phyloP scores from a whole-genome alignment of 2,888 invertebrate genomes.

The Xanthorhoe designata region DNA sequence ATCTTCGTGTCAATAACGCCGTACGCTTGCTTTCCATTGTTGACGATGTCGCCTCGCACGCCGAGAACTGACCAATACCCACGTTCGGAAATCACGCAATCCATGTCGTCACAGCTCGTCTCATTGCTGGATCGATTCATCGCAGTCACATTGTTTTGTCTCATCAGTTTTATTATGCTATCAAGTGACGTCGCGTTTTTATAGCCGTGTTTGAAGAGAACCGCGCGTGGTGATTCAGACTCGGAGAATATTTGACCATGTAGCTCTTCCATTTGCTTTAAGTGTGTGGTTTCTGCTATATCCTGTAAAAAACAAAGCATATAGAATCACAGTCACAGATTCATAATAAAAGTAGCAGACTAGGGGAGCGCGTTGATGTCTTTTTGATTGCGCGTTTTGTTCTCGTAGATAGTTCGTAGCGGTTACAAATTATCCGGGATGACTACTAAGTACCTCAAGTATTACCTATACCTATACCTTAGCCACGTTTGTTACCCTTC shows the following conservation, averaged over 20 bases:
- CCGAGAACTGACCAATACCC: slow-evolving; percentile 71
- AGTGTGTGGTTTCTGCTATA: slow-evolving; percentile 67
- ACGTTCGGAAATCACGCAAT: slow-evolving; percentile 60
- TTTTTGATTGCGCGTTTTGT: slow-evolving; percentile 2
- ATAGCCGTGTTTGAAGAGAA: slow-evolving; percentile 66
- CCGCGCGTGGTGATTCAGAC: slow-evolving; percentile 68
- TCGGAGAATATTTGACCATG: slow-evolving; percentile 72
- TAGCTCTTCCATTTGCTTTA: slow-evolving; percentile 66
- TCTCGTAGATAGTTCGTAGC: slow-evolving; percentile 9
- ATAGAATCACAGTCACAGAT: slow-evolving; percentile 18
- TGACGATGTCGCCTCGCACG: slow-evolving; percentile 71
- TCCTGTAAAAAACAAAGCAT: slow-evolving; percentile 57
- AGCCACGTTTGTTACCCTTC: too few species aligned
- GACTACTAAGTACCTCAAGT: too few species aligned
- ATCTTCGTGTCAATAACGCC: slow-evolving; percentile 86
- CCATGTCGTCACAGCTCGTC: slow-evolving; percentile 57
- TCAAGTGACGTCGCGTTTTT: slow-evolving; percentile 73
- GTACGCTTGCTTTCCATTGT: slow-evolving; percentile 61
- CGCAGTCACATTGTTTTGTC: slow-evolving; percentile 71
- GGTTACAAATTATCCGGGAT: too few species aligned
- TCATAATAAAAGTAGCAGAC: not conserved
- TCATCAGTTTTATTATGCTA: slow-evolving; percentile 72
- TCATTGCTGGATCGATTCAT: slow-evolving; percentile 58
- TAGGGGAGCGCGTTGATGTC: slow-evolving; percentile 19
- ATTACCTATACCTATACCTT: too few species aligned